Base-by-base conservation (phyloP, 2,113 vertebrate species). In the Delphinus delphis region DNA sequence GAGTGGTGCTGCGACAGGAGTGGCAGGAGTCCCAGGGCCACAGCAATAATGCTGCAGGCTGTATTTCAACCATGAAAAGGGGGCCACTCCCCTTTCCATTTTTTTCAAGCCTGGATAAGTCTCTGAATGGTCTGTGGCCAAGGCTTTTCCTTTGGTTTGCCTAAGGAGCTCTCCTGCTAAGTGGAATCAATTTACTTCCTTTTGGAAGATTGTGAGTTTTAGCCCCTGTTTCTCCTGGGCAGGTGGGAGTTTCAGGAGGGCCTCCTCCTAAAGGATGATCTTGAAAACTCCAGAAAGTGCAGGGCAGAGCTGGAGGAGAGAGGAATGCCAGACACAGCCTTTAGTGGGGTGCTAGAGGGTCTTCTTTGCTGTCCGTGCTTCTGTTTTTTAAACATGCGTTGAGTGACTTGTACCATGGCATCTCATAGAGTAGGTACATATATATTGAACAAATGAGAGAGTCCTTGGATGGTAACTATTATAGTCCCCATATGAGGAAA, bases 1-100 rank as follows among this genome's bases (percentile, higher is more conserved):
- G 3, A 5, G n/a, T 7, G 55, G 50, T 0, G 0, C 62, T 44
- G 60, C 5, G 0, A 9, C 28, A 53, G 11, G 2, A 33, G 21
- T 11, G 25, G 25, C 18, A 18, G 31, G 26, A 36, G n/a, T 15
- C 33, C 31, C 20, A 8, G 6, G 36, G 58, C 5, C 10, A 1
- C 33, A 33, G 71, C 5, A 18, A 2, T 18, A 15, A 33, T 5
- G 31, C 50, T 13, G 6, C 13, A 38, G 76, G 53, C 26, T 87
- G 31, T 23, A 4, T 38, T 62, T 90, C 14, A 88, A 14, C 60
- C 50, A 2, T 26, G 47, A 31, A 74, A 77, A 33, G 53, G 7
- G 53, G 6, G 20, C 10, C 76, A 33, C 23, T 23, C 17, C 23
- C 83, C 44, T 44, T 21, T 11, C 70, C 17, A 3, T 55, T 55